These are phyloP conservation scores for Gobius niger DNA, from an alignment of 2,113 vertebrate species.

Conservation along the genomic window DNA sequence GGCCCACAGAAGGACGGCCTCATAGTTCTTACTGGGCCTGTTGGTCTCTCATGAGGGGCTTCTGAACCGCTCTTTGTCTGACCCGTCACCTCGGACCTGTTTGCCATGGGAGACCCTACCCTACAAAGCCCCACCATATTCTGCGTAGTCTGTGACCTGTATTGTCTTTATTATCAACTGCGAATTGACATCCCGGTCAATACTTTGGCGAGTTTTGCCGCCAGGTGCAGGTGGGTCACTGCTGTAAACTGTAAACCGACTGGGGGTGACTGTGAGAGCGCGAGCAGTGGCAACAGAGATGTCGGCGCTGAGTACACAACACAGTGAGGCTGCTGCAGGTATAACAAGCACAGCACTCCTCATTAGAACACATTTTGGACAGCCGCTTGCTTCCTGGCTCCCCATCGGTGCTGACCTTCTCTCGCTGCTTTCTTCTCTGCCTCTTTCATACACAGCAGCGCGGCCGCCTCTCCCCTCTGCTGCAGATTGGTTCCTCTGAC, in stretches of 20 bases:
- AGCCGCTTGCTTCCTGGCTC: slow-evolving; percentile 19
- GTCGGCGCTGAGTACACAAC: slow-evolving; percentile 10
- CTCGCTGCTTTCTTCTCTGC: slow-evolving; percentile 13
- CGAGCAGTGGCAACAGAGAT: slow-evolving; percentile 6
- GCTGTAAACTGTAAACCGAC: not conserved
- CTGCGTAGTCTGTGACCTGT: too few species aligned
- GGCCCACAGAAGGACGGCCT: too few species aligned
- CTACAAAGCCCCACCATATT: too few species aligned
- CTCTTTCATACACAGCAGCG: slow-evolving; percentile 8
- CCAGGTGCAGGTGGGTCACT: not conserved
- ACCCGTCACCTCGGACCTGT: too few species aligned
- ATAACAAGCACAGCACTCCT: slow-evolving; percentile 13
- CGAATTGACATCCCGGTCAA: too few species aligned
- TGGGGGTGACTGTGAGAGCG: not conserved
- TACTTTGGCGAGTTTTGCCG: not conserved
- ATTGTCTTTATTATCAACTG: too few species aligned
- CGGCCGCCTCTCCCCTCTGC: not conserved
- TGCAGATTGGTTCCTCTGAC: slow-evolving; percentile 20
- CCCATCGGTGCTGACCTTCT: slow-evolving; percentile 25
- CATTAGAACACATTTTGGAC: slow-evolving; percentile 36
- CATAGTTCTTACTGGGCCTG: too few species aligned
- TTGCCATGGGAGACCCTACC: too few species aligned
- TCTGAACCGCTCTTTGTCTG: too few species aligned
- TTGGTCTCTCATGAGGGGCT: too few species aligned
- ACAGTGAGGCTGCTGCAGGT: slow-evolving; percentile 10